Evolutionary conservation across 92 coral and sea anemone genomes (phyloP), one percentile per base, ranked within the genome.

Genomic region (Micromussa lordhowensis): DNA sequence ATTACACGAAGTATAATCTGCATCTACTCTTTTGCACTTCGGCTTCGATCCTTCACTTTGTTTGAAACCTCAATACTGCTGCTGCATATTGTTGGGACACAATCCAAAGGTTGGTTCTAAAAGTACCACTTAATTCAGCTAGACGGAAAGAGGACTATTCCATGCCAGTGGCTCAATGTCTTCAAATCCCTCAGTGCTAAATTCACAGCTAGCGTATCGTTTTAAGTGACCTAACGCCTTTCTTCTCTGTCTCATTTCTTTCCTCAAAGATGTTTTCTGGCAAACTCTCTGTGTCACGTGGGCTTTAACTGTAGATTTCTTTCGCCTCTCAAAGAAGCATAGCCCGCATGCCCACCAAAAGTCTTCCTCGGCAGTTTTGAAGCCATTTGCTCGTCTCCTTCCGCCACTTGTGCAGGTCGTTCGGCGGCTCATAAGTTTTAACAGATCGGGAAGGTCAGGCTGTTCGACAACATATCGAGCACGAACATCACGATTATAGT

Each of bases 271-370:
- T 30, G 92, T 87, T 73, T 88, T 92, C 79, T 86, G 92, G 55
- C 96, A 94, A 54, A 94, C 96, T 59, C 83, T 80, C 35, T 93
- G 96, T 1, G 70, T 77, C 35, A 94, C 96, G 82, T 94, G 96
- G 18, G 96, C 90, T 75, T 88, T 92, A 15, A 94, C 93, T 31
- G 96, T 94, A 5, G 96, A 94, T 78, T 94, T 94, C 82, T 94
- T 94, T 79, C 86, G 84, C 68, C 96, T 75, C 28, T 86, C 90
- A 61, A 94, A 94, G 82, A 91, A 92, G 68, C 96, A 92, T 66
- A 89, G 80, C 22, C 96, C 96, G 55, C 96, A 94, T 0, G 91
- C 93, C 96, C 96, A 94, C 81, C 86, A 82, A 90, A 94, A 94
- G 69, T 91, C 93, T 48, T 94, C 96, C 55, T 94, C 95, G 0